phyloP scores from a whole-genome alignment of 2,888 invertebrate genomes.

The Lagria hirta region DNA sequence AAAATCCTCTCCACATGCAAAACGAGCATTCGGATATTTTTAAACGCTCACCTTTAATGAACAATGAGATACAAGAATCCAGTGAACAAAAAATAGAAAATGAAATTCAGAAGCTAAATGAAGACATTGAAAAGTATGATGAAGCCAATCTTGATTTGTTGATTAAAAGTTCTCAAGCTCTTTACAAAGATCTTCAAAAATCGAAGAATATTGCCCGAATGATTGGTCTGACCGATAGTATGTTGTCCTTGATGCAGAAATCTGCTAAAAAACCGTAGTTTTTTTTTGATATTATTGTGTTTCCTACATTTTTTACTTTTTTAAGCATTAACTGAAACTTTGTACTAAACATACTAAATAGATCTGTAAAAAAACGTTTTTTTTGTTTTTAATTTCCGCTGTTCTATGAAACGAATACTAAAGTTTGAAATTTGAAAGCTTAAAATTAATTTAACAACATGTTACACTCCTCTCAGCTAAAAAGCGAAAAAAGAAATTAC shows the following conservation, averaged over 20 bases:
- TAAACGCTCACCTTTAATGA: slow-evolving; percentile 16
- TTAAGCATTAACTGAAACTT: no score
- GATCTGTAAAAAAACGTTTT: no score
- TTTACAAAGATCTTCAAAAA: slow-evolving; percentile 29
- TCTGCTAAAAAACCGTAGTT: slow-evolving; percentile 25
- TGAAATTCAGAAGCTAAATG: slow-evolving; percentile 33
- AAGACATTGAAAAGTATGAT: slow-evolving; percentile 32
- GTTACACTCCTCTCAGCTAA: no score
- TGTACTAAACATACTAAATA: no score
- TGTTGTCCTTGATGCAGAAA: slow-evolving; percentile 38
- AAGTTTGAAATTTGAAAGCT: no score
- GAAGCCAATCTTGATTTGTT: slow-evolving; percentile 33
- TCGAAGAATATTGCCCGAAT: slow-evolving; percentile 33
- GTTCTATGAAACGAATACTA: no score
- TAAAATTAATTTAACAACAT: no score
- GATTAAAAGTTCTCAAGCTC: slow-evolving; percentile 30
- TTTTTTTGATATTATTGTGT: no score
- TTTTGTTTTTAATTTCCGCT: no score
- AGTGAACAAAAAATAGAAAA: slow-evolving; percentile 29
- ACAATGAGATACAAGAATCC: not conserved
- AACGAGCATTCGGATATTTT: slow-evolving; percentile 7
- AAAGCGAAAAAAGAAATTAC: no score
- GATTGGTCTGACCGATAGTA: slow-evolving; percentile 35
- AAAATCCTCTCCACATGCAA: slow-evolving; percentile 4
- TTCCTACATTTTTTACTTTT: not conserved